Base-by-base conservation (phyloP, 1,140 invertebrate genomes). In the Callitettix versicolor region DNA sequence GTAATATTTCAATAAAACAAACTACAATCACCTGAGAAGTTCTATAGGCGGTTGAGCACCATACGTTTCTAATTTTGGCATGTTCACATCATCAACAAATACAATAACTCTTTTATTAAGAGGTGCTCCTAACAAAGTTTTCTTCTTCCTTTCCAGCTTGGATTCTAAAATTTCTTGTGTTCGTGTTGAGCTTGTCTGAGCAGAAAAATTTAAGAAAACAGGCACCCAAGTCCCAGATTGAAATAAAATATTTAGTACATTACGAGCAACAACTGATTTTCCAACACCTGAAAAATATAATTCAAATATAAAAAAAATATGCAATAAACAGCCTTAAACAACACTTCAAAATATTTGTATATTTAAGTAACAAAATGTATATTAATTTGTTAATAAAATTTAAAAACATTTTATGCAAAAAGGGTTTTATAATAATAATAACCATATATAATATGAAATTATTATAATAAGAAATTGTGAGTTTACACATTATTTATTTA, bases 71-170 rank as follows among this genome's bases (percentile, higher is more conserved):
- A 86, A 65, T 62, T 80, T 82, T 0, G 91, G 91, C 88, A 94
- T 92, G 64, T 95, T 94, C 0, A 95, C 79, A 65, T 95, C 91
- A 68, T 95, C 91, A n/a, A 95, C 84, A 67, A 92, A 91, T 44
- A 91, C 76, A 26, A 92, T 79, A 0, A 88, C 74, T 62, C 83
- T 84, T 69, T 91, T 92, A 6, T 88, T 88, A 18, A 85, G 66
- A 0, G 90, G 88, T 3, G 89, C 89, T 0, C 90, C 89, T n/a
- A 88, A 74, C 1, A 88, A 74, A 1, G 82, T 86, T 54, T 83
- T 86, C 50, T 86, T 85, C 41, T 86, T 78, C 64, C 85, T 90
- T 62, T 94, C 90, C 43, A 95, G 69, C 59, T 81, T 88, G 44
- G 78, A 74, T 71, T 82, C 91, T 55, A 87, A 77, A 65, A 85